Base-by-base conservation (phyloP, 2,888 invertebrate species). In the Archips crataeganus region DNA sequence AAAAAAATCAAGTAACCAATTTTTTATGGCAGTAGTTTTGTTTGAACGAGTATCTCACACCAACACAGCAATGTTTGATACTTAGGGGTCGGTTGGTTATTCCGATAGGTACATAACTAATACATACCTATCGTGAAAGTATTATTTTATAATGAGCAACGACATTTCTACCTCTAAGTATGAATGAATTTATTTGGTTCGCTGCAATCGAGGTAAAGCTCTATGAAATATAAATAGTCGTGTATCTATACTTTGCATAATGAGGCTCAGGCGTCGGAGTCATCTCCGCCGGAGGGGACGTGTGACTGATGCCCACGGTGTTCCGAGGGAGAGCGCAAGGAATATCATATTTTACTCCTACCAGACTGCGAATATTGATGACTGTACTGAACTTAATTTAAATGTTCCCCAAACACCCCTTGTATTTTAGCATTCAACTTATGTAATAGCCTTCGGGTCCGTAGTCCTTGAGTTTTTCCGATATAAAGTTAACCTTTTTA, bases 241-340 rank as follows among this genome's bases (percentile, higher is more conserved):
- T 39, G 15, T 61, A 61, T 61, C 61, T 61, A 39, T 61, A 61
- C 32, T 61, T 61, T 61, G 62, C 45, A 63, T 63, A 63, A 63
- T 45, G 62, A 63, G 45, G 36, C 13, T 5, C 15, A 8, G 62
- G 45, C 9, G 62, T 13, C 10, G 62, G 62, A 45, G 62, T 23
- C 36, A 45, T 45, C 49, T 36, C 65, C 70, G 70, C 62, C 62
- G 32, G 70, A 63, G 70, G 70, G 70, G 49, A 42, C 67, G 60
- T 15, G 57, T 71, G 71, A 71, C 65, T 71, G 71, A 71, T 71
- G 71, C 60, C 60, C 8, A 51, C 39, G 60, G 68, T 34, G 36
- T 36, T 13, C 59, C 54, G 57, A 34, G 57, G 60, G 60, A 57
- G 68, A 47, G 68, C 47, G 68, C 59, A 47, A 57, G 36, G 60